Evolutionary conservation across 1,140 invertebrate genomes (phyloP).

Genomic region (Episyrphus balteatus): DNA sequence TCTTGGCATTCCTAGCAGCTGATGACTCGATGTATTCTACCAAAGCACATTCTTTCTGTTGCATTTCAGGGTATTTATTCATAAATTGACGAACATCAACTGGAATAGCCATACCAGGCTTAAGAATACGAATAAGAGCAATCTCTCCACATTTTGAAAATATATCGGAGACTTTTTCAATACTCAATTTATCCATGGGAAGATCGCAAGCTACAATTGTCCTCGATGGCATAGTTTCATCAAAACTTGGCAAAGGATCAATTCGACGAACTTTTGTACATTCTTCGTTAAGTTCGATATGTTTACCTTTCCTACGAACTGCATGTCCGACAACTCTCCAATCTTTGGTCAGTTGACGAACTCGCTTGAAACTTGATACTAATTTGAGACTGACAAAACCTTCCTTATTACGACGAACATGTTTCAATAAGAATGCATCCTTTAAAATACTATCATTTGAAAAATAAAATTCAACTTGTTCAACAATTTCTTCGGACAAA

Average conservation of each 20-base stretch:
- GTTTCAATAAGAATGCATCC: constrained; percentile 89
- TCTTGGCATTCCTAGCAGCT: constrained; percentile 66
- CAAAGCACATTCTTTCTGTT: constrained; percentile 71
- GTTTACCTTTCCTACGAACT: constrained; percentile 58
- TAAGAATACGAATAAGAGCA: constrained; percentile 69
- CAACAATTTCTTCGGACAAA: constrained; percentile 61
- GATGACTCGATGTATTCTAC: constrained; percentile 84
- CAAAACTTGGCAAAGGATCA: constrained; percentile 75
- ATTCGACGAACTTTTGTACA: constrained; percentile 82
- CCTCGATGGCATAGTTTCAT: constrained; percentile 81
- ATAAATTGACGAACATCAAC: constrained; percentile 80
- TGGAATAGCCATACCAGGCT: constrained; percentile 76
- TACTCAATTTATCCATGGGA: constrained; percentile 69
- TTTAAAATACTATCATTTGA: constrained; percentile 89
- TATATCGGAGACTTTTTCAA: constrained; percentile 78
- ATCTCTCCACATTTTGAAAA: constrained; percentile 82
- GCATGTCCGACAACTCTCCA: constrained; percentile 84
- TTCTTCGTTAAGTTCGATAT: constrained; percentile 79
- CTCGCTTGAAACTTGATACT: constrained; percentile 85
- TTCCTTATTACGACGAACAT: constrained; percentile 87
- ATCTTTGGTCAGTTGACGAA: constrained; percentile 84
- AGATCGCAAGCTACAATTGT: constrained; percentile 80
- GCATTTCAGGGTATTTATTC: constrained; percentile 79
- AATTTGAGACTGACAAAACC: constrained; percentile 90
- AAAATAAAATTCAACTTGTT: constrained; percentile 88